Conservation (phyloP, 2,888 invertebrate genomes). For the Theodoxus fluviatilis region DNA sequence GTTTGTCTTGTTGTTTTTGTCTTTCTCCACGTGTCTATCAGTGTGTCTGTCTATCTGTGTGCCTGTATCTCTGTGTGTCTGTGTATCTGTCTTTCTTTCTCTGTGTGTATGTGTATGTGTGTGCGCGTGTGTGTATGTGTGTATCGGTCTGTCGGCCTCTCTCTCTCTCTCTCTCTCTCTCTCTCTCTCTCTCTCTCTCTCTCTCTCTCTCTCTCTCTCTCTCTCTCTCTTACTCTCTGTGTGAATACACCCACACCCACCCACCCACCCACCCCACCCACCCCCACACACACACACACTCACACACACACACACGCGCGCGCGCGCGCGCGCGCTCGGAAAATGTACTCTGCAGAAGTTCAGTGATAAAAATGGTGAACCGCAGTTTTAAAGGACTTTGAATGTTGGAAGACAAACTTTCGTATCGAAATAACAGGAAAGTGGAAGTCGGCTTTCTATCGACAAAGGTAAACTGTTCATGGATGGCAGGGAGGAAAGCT, state of each 20-base stretch:
- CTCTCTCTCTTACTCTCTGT: slow-evolving; percentile 23
- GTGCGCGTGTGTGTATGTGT: neutral
- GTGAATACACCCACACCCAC: neutral
- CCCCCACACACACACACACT: slow-evolving; percentile 8
- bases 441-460: no score
- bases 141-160: neutral
- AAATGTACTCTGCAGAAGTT: no score
- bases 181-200: slow-evolving; percentile 15
- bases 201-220: slow-evolving; percentile 13
- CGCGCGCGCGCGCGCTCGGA: neutral
- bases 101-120: slow-evolving; percentile 15
- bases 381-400: no score
- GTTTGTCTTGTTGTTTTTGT: neutral
- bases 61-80: neutral
- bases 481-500: no score
- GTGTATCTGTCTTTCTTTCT: neutral
- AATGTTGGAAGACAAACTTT: no score
- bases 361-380: no score
- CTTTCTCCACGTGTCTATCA: slow-evolving; percentile 1
- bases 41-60: neutral
- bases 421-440: no score
- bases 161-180: neutral
- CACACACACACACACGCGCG: neutral
- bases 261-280: neutral
- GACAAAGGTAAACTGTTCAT: no score